phyloP scores from a whole-genome alignment of 2,888 invertebrate genomes.

The Physocephala rufipes region DNA sequence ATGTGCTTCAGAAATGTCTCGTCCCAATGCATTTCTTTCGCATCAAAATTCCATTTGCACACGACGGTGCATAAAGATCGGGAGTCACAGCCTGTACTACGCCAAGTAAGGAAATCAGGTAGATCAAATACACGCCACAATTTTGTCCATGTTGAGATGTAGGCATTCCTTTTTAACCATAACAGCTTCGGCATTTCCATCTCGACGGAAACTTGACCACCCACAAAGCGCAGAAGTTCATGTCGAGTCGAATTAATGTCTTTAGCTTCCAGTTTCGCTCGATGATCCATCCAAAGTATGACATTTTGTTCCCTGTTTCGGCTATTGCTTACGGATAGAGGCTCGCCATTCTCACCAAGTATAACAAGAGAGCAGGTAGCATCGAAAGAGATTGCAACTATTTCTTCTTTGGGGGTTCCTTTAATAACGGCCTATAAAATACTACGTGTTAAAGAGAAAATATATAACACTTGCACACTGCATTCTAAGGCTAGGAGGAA shows the following conservation, averaged over 20 bases:
- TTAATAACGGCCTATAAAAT: conserved; percentile 71
- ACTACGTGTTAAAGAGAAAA: too few species aligned
- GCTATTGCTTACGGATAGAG: conserved; percentile 76
- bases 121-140: conserved; percentile 86
- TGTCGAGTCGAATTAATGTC: conserved; percentile 81
- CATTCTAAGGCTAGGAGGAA: too few species aligned
- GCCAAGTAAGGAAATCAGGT: conserved; percentile 94
- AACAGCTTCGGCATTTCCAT: conserved; percentile 95
- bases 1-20: conserved; percentile 75
- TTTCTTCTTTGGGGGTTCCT: conserved; percentile 67
- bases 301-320: conserved; percentile 80
- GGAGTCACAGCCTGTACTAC: conserved; percentile 79
- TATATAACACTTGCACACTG: too few species aligned
- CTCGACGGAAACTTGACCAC: conserved; percentile 93
- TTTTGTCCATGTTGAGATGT: conserved; percentile 73
- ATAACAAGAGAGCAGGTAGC: conserved; percentile 94
- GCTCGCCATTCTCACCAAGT: conserved; percentile 74
- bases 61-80: conserved; percentile 92
- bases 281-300: conserved; percentile 93
- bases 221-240: conserved; percentile 83
- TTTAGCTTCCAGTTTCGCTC: conserved; percentile 82
- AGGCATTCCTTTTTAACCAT: conserved; percentile 85
- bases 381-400: conserved; percentile 94
- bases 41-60: conserved; percentile 94
- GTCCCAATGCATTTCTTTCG: conserved; percentile 77